A percentile compares a stretch with the other conserved stretches of the same genome.
Conservation (phyloP, 2,113 vertebrate species). For the Xiphias gladius region DNA sequence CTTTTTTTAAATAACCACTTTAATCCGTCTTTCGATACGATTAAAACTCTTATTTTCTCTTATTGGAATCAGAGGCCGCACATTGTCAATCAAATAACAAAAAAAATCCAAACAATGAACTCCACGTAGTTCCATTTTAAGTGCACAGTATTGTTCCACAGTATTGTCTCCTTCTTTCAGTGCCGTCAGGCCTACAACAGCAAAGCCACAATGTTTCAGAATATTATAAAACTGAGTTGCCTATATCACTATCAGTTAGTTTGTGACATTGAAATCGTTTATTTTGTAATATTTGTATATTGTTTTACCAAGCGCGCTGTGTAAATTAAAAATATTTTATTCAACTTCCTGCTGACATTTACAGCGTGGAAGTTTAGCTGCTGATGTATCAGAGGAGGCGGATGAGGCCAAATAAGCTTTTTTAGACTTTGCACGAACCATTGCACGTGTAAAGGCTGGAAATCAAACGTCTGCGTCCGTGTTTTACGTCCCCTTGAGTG, state of each 20-base stretch:
- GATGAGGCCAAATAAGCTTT: background rate
- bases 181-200: background rate
- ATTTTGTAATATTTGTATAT: background rate
- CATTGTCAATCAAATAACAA: background rate
- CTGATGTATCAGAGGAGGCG: background rate
- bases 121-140: background rate
- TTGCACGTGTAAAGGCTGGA: background rate
- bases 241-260: too few relatives aligned
- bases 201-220: background rate
- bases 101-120: background rate
- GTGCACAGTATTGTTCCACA: too few relatives aligned
- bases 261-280: background rate
- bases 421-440: background rate
- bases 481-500: background rate
- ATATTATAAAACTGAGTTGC: background rate
- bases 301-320: background rate
- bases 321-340: background rate
- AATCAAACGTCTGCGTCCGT: constrained; percentile 13
- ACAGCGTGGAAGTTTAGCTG: background rate
- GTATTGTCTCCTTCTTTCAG: too few relatives aligned
- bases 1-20: background rate
- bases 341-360: background rate
- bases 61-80: background rate
- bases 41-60: background rate
- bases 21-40: background rate